phyloP scores from a whole-genome alignment of 2,113 vertebrate species.

The Neolamprologus devosi region DNA sequence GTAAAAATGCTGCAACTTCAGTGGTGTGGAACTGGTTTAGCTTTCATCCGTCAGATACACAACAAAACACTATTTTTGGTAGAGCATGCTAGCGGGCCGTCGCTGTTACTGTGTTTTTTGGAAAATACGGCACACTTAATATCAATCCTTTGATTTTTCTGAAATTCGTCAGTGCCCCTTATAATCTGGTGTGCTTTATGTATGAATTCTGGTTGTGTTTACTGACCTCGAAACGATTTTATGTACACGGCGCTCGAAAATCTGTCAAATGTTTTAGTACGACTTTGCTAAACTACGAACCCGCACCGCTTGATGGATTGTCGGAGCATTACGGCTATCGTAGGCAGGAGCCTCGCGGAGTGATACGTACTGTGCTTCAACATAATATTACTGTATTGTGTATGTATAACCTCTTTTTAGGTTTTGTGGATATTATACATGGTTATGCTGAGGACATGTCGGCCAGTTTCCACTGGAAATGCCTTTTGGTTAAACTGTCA shows the following conservation, averaged over 20 bases:
- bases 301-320: background rate
- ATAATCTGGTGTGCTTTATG: background rate
- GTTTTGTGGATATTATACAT: background rate
- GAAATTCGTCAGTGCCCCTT: background rate
- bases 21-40: too few species aligned
- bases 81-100: too few species aligned
- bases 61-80: too few species aligned
- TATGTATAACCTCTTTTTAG: accelerated
- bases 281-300: background rate
- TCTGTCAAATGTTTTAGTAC: background rate
- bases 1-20: too few species aligned
- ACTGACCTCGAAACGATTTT: background rate
- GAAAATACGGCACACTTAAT: too few species aligned
- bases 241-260: background rate
- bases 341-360: background rate
- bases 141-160: background rate
- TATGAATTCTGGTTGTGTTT: too few species aligned
- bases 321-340: accelerated
- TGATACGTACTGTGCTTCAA: background rate
- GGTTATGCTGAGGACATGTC: background rate
- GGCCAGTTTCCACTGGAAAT: background rate
- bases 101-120: too few species aligned
- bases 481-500: background rate
- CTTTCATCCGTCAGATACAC: too few species aligned
- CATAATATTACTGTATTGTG: accelerated